phyloP scores from a whole-genome alignment of 2,797 vertebrate species.

The Sandelia bainsii region DNA sequence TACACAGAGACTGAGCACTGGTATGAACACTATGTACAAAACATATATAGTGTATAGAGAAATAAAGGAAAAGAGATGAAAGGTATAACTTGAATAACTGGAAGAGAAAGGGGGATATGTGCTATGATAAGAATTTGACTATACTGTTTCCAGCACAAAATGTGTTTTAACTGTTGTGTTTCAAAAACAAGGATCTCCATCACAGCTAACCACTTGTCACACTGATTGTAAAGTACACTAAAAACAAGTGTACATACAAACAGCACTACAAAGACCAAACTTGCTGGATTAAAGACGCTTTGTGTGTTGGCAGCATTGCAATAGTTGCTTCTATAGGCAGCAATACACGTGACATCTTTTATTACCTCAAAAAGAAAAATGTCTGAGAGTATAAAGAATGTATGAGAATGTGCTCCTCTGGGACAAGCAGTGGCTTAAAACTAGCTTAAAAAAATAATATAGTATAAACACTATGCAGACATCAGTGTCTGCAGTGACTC shows the following conservation, averaged over 20 bases:
- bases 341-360: slow-evolving; percentile 1
- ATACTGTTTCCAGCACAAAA: too few relatives aligned
- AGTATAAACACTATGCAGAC: slow-evolving; percentile 3
- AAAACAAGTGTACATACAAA: too few relatives aligned
- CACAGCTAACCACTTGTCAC: too few relatives aligned
- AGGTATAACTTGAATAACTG: not conserved
- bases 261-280: too few relatives aligned
- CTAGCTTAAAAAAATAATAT: not conserved
- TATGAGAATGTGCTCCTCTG: slow-evolving; percentile 1
- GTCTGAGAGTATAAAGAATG: not conserved
- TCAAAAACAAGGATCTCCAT: too few relatives aligned
- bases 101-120: not conserved
- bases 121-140: too few relatives aligned
- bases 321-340: not conserved
- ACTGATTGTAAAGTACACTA: too few relatives aligned
- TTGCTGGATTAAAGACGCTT: not conserved
- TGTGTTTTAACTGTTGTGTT: too few relatives aligned
- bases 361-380: not conserved
- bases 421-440: not conserved
- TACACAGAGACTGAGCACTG: not conserved
- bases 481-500: slow-evolving; percentile 29
- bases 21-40: not conserved
- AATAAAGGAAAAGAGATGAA: not conserved
- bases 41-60: not conserved
- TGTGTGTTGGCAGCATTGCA: not conserved